Conservation (phyloP, 2,888 invertebrate genomes). For the Archips xylosteana region DNA sequence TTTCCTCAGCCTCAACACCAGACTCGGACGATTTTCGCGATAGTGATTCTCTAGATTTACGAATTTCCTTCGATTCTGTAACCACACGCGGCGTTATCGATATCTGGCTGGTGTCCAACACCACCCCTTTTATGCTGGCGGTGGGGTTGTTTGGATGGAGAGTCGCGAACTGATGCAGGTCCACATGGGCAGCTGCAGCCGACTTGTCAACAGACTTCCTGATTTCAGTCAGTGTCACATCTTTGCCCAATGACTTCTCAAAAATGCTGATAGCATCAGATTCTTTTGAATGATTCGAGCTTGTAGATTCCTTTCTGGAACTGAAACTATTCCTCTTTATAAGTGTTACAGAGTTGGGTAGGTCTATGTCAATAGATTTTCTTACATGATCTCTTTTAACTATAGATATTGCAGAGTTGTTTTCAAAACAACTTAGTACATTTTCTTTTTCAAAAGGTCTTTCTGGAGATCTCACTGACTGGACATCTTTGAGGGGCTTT, state of each 20-base stretch:
- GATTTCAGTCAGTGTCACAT: conserved; percentile 81
- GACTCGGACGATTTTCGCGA: conserved; percentile 73
- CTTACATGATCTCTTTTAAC: conserved; percentile 80
- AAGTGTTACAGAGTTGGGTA: conserved; percentile 79
- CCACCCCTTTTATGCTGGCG: conserved; percentile 60
- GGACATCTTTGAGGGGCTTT: conserved; percentile 78
- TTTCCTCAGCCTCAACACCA: conserved; percentile 65
- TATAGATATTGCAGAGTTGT: conserved; percentile 83
- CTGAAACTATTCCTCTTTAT: conserved; percentile 80
- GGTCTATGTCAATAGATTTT: conserved; percentile 78
- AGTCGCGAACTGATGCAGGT: conserved; percentile 75
- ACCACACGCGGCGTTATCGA: conserved; percentile 73
- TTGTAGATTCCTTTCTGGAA: conserved; percentile 79
- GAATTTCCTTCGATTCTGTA: conserved; percentile 58
- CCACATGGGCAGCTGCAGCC: conserved; percentile 61
- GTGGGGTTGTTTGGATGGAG: conserved; percentile 68
- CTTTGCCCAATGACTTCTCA: conserved; percentile 80
- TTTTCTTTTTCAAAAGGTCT: conserved; percentile 78
- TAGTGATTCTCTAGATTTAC: conserved; percentile 67
- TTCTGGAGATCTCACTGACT: conserved; percentile 77
- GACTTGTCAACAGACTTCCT: conserved; percentile 79
- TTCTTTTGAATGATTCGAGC: conserved; percentile 78
- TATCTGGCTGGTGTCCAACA: conserved; percentile 75
- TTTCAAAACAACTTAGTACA: conserved; percentile 81
- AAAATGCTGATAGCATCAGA: conserved; percentile 82